Percentiles rank a stretch among this genome's conserved stretches.
phyloP scores from a whole-genome alignment of 1,140 invertebrate species.

The Drosophila punjabiensis region DNA sequence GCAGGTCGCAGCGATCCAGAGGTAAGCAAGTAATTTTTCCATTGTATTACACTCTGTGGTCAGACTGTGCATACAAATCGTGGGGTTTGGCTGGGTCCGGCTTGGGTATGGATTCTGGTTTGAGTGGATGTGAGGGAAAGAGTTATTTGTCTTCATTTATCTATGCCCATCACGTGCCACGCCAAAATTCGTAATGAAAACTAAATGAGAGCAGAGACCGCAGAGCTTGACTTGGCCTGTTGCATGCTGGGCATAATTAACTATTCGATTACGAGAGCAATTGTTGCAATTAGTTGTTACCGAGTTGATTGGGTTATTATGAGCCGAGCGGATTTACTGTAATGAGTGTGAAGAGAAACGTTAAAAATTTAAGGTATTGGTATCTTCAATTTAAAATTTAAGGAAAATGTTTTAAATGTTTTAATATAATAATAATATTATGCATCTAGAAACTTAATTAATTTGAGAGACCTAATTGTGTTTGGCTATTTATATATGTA shows the following conservation, averaged over 20 bases:
- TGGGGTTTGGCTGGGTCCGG: background rate
- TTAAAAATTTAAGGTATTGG: background rate
- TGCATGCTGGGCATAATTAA: conserved; percentile 55
- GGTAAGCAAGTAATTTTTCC: conserved; percentile 69
- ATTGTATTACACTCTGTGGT: conserved; percentile 66
- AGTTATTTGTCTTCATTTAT: conserved; percentile 67
- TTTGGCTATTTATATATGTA: background rate
- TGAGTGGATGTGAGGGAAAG: conserved; percentile 14
- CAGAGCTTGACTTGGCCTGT: conserved; percentile 44
- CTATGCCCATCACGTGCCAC: conserved; percentile 73
- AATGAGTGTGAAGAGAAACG: background rate
- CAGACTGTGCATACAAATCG: conserved; percentile 64
- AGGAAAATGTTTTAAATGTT: no score
- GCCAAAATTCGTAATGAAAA: conserved; percentile 75
- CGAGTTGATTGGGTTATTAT: conserved; percentile 15
- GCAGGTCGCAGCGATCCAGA: conserved; percentile 23
- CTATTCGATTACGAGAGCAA: conserved; percentile 44
- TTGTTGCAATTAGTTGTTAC: conserved; percentile 40
- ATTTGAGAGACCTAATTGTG: background rate
- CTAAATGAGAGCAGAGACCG: conserved; percentile 58
- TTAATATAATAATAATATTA: background rate
- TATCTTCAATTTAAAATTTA: background rate
- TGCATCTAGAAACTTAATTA: background rate
- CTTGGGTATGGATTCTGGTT: no score
- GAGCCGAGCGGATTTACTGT: background rate